Evolutionary conservation across 2,888 invertebrate species (phyloP), one percentile per base, ranked within the genome.

Genomic region (Leptopterna dolabrata): DNA sequence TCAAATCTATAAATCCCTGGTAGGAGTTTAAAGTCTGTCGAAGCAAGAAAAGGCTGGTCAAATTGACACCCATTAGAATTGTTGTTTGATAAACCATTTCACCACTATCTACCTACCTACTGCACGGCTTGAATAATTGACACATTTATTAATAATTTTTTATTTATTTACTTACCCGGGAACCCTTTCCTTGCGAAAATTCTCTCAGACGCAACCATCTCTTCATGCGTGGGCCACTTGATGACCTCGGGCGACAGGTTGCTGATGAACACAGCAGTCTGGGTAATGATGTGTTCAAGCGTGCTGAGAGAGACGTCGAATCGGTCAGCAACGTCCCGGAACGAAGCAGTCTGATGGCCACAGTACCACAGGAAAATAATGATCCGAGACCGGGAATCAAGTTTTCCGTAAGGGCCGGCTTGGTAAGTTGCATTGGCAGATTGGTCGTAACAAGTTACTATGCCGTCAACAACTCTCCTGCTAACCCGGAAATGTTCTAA

Each of bases 281-380:
- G 3, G 7, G 7, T 51, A 13, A 51, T 16, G 16, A 51, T 16
- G 3, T 51, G 11, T 16, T 51, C 51, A 51, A 16, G 51, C 94
- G 93, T 30, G 24, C 90, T 87, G 29, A 87, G 7, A 0, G 85
- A 51, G n/a, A 87, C 76, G 70, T 87, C 76, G 19, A 87, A 86
- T 19, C 87, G 41, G 27, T 87, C 85, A 30, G 76, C 76, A 70
- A 87, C 83, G 85, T 86, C 85, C 13, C 76, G 7, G 63, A 85
- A 87, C 30, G 71, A 51, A 43, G 78, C 45, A 24, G 55, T 78
- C 30, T 87, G 24, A 82, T 78, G 81, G 30, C 88, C 83, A 43
- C 45, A 76, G 51, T 76, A 63, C 45, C 80, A 87, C 19, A 63
- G 30, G 41, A 43, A 45, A 16, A 78, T 36, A 6, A 78, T 6